phyloP scores from a whole-genome alignment of 2,888 invertebrate genomes.

The Heteropelma amictum region DNA sequence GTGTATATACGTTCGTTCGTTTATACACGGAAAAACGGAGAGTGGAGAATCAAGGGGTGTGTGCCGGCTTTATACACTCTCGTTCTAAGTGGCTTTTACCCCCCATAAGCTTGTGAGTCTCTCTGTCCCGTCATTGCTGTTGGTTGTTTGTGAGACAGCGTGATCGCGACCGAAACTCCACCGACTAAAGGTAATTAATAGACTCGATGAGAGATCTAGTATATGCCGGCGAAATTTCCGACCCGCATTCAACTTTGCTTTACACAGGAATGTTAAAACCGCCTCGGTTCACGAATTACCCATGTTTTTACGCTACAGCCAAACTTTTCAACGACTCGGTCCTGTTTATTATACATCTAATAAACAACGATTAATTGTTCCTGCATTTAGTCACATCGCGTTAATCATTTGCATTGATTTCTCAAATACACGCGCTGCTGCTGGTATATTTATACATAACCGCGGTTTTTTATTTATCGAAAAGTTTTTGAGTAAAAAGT shows the following conservation, averaged over 20 bases:
- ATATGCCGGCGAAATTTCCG: constrained; percentile 64
- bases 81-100: constrained; percentile 74
- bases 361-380: no score
- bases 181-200: constrained; percentile 75
- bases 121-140: constrained; percentile 21
- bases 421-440: no score
- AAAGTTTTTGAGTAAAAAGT: no score
- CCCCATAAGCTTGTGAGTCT: constrained; percentile 50
- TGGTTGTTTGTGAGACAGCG: constrained; percentile 9
- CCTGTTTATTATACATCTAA: no score
- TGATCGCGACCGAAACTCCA: constrained; percentile 49
- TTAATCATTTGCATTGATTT: no score
- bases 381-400: no score
- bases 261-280: constrained; percentile 62
- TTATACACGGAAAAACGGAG: constrained; percentile 51
- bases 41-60: constrained; percentile 62
- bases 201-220: constrained; percentile 65
- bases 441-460: no score
- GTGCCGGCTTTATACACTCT: constrained; percentile 73
- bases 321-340: no score
- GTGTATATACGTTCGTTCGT: constrained; percentile 64
- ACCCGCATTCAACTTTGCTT: constrained; percentile 62
- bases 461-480: no score
- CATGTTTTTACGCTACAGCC: no score
- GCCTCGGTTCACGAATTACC: constrained; percentile 69